phyloP scores from a whole-genome alignment of 2,888 invertebrate species.

The Hyppa rectilinea region DNA sequence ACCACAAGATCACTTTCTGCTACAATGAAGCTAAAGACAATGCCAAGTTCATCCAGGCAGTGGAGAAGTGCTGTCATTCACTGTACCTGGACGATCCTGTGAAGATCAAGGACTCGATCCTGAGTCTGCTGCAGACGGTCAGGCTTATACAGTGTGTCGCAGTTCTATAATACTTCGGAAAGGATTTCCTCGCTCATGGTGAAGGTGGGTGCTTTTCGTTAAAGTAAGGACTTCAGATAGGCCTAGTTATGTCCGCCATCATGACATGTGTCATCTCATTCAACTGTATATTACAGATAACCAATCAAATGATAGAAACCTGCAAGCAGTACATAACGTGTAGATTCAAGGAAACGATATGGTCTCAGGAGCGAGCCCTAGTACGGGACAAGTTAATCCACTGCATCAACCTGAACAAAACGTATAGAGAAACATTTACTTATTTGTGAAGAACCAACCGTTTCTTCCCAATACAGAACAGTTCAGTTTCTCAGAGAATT shows the following conservation, averaged over 20 bases:
- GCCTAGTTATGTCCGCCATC: too few species aligned
- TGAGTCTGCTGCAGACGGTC: constrained; percentile 97
- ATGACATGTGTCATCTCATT: neutral
- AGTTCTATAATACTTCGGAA: constrained; percentile 99
- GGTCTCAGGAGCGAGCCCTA: constrained; percentile 95
- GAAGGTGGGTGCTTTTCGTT: constrained; percentile 91
- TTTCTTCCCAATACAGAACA: constrained; percentile 94
- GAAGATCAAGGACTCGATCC: constrained; percentile 97
- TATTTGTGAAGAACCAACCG: constrained; percentile 94
- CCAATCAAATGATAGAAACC: constrained; percentile 99
- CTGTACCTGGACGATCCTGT: constrained; percentile 98
- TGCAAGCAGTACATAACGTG: constrained; percentile 98
- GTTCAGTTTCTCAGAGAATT: constrained; percentile 98
- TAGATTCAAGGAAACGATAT: constrained; percentile 96
- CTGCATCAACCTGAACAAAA: constrained; percentile 95
- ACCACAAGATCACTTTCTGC: constrained; percentile 97
- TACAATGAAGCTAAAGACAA: constrained; percentile 99
- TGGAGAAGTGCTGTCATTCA: constrained; percentile 98
- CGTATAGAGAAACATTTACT: constrained; percentile 96
- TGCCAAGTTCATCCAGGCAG: constrained; percentile 96
- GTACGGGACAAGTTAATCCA: constrained; percentile 96
- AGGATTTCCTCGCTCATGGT: constrained; percentile 99
- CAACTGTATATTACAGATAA: constrained; percentile 92
- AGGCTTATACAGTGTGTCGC: constrained; percentile 98
- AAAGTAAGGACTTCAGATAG: neutral